Percentiles rank a stretch among this genome's conserved stretches.
phyloP scores from a whole-genome alignment of 2,113 vertebrate species.

The Willisornis vidua region DNA sequence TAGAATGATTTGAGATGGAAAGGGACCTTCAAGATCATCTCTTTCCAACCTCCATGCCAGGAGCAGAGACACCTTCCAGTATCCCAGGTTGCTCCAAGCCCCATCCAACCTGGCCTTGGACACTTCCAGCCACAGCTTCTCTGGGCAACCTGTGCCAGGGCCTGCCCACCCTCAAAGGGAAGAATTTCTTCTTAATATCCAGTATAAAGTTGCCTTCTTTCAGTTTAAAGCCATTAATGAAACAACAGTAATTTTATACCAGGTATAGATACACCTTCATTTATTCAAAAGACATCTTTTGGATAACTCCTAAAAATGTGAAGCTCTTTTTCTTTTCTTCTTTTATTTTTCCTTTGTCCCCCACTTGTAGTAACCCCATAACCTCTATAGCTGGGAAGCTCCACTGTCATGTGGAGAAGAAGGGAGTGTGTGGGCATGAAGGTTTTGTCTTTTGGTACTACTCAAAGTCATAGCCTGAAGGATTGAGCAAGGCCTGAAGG shows the following conservation, averaged over 20 bases:
- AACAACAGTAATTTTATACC: neutral
- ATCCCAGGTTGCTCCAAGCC: fast-evolving
- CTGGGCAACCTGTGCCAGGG: neutral
- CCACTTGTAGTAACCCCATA: neutral
- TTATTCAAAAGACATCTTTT: neutral
- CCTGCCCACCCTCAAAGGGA: neutral
- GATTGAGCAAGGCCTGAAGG: neutral
- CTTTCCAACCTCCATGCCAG: neutral
- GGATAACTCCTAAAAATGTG: neutral
- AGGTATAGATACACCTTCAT: fast-evolving
- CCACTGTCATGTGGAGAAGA: neutral
- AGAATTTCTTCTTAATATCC: neutral
- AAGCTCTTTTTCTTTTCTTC: fast-evolving
- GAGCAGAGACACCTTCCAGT: neutral
- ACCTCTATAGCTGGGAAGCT: neutral
- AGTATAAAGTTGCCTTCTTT: neutral
- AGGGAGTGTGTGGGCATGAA: neutral
- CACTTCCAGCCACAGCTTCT: neutral
- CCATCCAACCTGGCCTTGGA: neutral
- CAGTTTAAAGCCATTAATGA: neutral
- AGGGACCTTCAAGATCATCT: neutral
- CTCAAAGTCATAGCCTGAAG: too few species aligned
- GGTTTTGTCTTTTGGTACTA: neutral
- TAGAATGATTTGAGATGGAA: neutral
- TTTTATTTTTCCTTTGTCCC: neutral